Evolutionary conservation across 2,888 invertebrate genomes (phyloP).

Genomic region (Lasioglossum vierecki): DNA sequence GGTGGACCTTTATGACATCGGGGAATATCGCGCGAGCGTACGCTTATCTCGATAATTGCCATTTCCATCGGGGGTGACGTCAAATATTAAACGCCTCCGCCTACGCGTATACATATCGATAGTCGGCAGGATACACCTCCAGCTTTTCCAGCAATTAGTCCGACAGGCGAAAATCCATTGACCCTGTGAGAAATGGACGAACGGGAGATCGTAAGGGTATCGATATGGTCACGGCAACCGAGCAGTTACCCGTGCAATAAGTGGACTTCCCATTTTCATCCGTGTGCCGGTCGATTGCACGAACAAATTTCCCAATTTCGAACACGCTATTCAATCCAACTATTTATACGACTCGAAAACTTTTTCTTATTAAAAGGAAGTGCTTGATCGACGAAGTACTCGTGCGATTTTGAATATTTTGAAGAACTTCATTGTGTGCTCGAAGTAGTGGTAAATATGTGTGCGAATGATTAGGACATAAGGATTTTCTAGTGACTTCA

Average conservation of each 20-base stretch:
- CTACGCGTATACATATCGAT: constrained; percentile 68
- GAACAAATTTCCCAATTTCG: neutral
- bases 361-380: neutral
- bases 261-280: constrained; percentile 43
- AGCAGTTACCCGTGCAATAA: constrained; percentile 60
- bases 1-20: constrained; percentile 70
- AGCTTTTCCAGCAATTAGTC: constrained; percentile 74
- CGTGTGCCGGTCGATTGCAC: neutral
- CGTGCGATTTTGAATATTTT: neutral
- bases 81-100: constrained; percentile 76
- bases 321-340: neutral
- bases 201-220: constrained; percentile 56
- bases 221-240: constrained; percentile 66
- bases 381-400: neutral
- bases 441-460: neutral
- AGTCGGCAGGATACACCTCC: constrained; percentile 60
- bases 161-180: constrained; percentile 75
- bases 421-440: no score
- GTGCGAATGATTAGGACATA: neutral
- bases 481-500: no score
- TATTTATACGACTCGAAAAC: neutral
- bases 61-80: constrained; percentile 75
- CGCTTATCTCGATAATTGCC: constrained; percentile 79
- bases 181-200: constrained; percentile 69
- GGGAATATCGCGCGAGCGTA: constrained; percentile 69